A percentile compares a stretch with the other conserved stretches of the same genome.
These are phyloP conservation scores for Drosophila quinaria DNA, from an alignment of 2,888 invertebrate genomes.

Conservation along the genomic window DNA sequence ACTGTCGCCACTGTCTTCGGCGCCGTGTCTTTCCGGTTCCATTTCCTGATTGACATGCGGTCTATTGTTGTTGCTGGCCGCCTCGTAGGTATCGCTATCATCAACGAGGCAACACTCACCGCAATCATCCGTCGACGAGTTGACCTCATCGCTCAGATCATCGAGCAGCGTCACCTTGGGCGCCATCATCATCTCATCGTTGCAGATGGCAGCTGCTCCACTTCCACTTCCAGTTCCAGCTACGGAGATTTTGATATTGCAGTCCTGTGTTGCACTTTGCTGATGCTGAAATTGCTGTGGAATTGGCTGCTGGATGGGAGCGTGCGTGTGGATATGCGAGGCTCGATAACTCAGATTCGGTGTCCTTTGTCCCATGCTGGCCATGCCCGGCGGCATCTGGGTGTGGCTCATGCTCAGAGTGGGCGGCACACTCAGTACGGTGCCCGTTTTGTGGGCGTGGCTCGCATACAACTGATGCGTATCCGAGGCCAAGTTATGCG, in stretches of 20 bases:
- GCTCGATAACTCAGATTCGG: slow-evolving; percentile 69
- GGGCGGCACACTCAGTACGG: slow-evolving; percentile 79
- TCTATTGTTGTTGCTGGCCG: slow-evolving; percentile 49
- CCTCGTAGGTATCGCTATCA: slow-evolving; percentile 69
- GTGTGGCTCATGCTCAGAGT: slow-evolving; percentile 74
- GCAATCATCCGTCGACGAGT: slow-evolving; percentile 72
- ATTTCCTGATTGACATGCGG: slow-evolving; percentile 29
- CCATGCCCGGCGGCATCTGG: slow-evolving; percentile 81
- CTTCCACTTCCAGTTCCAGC: slow-evolving; percentile 33
- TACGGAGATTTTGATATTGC: slow-evolving; percentile 65
- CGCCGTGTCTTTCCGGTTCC: slow-evolving; percentile 57
- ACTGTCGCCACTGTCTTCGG: slow-evolving; percentile 66
- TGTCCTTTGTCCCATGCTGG: slow-evolving; percentile 73
- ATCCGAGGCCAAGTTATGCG: slow-evolving; percentile 79
- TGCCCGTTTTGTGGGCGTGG: slow-evolving; percentile 52
- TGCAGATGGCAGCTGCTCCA: slow-evolving; percentile 15
- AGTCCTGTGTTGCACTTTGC: slow-evolving; percentile 38
- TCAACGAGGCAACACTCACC: slow-evolving; percentile 72
- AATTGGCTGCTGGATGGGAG: slow-evolving; percentile 62
- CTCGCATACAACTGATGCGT: slow-evolving; percentile 67
- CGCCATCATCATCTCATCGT: slow-evolving; percentile 55
- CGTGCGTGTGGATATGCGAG: slow-evolving; percentile 46
- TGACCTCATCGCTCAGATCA: slow-evolving; percentile 71
- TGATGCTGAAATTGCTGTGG: slow-evolving; percentile 55
- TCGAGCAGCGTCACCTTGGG: slow-evolving; percentile 80